A percentile compares a stretch with the other conserved stretches of the same genome.
phyloP scores from a whole-genome alignment of 35 echinoderm and acorn worm species.

The Stichopus chloronotus region DNA sequence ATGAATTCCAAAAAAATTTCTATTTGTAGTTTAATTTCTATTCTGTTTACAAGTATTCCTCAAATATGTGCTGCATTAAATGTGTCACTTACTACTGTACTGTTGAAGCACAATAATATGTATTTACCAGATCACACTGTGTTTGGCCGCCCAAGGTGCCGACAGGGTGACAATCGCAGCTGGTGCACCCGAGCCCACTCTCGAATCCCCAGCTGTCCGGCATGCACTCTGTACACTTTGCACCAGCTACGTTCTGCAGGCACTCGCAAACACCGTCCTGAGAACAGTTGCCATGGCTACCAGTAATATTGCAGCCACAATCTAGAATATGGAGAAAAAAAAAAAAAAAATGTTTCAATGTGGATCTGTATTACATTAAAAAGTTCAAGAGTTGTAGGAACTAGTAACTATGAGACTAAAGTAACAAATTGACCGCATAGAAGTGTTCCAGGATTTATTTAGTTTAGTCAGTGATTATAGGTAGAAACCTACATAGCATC shows the following conservation, averaged over 20 bases:
- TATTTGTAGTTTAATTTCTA: no score
- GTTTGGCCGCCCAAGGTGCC: conserved; percentile 67
- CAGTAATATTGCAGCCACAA: conserved; percentile 78
- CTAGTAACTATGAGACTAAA: no score
- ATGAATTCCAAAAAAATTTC: no score
- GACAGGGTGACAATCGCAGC: conserved; percentile 85
- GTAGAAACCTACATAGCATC: no score
- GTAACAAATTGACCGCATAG: no score
- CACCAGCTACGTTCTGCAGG: conserved; percentile 83
- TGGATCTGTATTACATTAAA: neutral
- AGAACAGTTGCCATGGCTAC: conserved; percentile 92
- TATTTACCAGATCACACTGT: conserved; percentile 86
- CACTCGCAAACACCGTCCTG: conserved; percentile 76
- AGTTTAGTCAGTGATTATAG: no score
- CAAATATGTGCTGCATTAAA: no score
- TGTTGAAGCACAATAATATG: neutral
- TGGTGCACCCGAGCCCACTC: conserved; percentile 72
- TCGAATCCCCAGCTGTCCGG: conserved; percentile 78
- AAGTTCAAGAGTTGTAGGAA: neutral
- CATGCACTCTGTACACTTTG: conserved; percentile 78
- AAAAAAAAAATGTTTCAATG: neutral
- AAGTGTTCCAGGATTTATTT: no score
- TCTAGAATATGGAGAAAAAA: conserved; percentile 41
- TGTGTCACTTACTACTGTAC: no score
- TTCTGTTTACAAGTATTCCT: no score